Evolutionary conservation across 53 echinoderm and acorn worm genomes (phyloP).

Genomic region (Echinarachnius parma): DNA sequence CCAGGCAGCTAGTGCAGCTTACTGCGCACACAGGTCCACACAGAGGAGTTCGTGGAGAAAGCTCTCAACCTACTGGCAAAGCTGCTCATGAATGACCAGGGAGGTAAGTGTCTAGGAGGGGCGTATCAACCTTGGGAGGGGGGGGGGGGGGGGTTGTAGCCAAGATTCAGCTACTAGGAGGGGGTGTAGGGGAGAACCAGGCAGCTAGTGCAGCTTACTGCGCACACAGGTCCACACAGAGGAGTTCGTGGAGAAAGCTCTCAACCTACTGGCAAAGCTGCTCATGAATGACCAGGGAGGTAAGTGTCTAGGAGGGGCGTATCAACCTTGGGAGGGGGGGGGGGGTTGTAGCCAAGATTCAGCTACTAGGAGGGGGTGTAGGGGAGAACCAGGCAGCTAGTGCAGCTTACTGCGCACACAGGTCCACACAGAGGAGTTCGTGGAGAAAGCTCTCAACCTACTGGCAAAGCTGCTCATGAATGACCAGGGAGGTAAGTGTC

Average conservation of each 20-base stretch:
- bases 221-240: slow-evolving; percentile 54
- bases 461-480: slow-evolving; percentile 44
- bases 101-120: too few species aligned
- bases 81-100: slow-evolving; percentile 34
- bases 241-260: slow-evolving; percentile 55
- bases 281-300: slow-evolving; percentile 37
- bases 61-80: slow-evolving; percentile 42
- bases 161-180: too few species aligned
- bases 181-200: too few species aligned
- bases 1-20: slow-evolving; percentile 70
- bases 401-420: slow-evolving; percentile 66
- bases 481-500: slow-evolving; percentile 32
- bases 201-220: slow-evolving; percentile 67
- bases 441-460: slow-evolving; percentile 39
- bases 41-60: slow-evolving; percentile 54
- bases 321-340: too few species aligned
- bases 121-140: too few species aligned
- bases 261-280: slow-evolving; percentile 41
- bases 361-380: too few species aligned
- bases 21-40: slow-evolving; percentile 59
- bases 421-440: slow-evolving; percentile 53
- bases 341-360: too few species aligned
- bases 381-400: too few species aligned
- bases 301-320: too few species aligned
- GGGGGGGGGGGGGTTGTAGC: too few species aligned